Evolutionary conservation across 2,888 invertebrate genomes (phyloP), one percentile per base, ranked within the genome.

Genomic region (Choreutis nemorana): DNA sequence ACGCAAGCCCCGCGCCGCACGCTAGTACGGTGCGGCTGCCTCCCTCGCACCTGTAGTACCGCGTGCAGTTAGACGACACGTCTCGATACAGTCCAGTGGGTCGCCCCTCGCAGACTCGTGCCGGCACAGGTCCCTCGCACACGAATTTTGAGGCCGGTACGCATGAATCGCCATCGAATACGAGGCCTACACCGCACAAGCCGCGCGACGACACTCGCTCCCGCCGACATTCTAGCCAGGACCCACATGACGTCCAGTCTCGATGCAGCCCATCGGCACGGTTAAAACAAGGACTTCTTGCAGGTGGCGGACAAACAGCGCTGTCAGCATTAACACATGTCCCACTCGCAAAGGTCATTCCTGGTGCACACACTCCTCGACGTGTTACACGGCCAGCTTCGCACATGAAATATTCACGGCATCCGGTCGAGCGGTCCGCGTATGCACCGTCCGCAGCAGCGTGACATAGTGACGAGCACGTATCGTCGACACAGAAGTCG

Each of bases 391-490:
- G 75, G 9, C 64, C 64, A 18, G 73, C 64, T 36, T 78, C 71
- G 49, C 84, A 84, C 40, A 79, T 84, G 45, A 81, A 82, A 48
- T 83, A 84, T 43, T 81, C 82, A 20, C 79, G 71, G 45, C 84
- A 84, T 14, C 75, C 77, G 10, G 81, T 67, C 5, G 72, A 56
- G 12, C 75, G 63, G 46, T 84, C 83, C 9, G 80, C 70, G 51
- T 83, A 81, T 14, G 83, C 82, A 1, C 84, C 84, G 48, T 84
- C 73, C 2, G 67, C 54, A 30, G 71, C 75, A 25, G 67, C 64
- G 23, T 66, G 58, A 44, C 84, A 84, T 32, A 79, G 53, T n/a
- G 72, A 68, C 2, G 77, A 57, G 45, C 79, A 79, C 7, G 64
- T 55, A 36, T 71, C 75, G 44, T 77, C 75, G 7, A 78, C 71